Percentiles rank a stretch among this genome's conserved stretches.
Conservation (phyloP, 2,113 vertebrate species). For the Chiloscyllium plagiosum region DNA sequence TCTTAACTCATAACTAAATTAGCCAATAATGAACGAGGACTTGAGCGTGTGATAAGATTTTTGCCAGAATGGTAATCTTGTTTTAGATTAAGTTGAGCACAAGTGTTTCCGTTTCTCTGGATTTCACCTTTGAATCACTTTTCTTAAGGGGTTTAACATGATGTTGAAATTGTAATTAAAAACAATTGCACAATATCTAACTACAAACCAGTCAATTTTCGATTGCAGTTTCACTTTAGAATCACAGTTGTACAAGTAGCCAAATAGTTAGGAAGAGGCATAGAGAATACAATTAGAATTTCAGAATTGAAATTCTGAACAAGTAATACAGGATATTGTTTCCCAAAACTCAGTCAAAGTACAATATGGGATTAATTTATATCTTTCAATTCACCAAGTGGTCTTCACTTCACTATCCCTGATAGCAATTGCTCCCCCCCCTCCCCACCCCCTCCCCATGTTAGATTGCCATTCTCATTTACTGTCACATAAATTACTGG, state of each 20-base stretch:
- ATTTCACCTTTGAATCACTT: neutral
- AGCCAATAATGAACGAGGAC: neutral
- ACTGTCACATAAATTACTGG: neutral
- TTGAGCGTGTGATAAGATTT: too few species aligned
- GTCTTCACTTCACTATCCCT: neutral
- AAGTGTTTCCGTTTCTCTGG: neutral
- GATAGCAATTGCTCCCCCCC: neutral
- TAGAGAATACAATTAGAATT: neutral
- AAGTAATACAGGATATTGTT: neutral
- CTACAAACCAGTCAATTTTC: neutral
- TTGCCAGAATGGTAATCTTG: neutral
- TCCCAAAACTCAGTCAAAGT: neutral
- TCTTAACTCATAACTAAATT: neutral
- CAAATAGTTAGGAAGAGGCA: neutral
- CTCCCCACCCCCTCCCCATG: neutral
- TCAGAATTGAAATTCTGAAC: neutral
- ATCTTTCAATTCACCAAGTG: conserved; percentile 22
- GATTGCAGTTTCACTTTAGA: neutral
- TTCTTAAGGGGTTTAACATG: neutral
- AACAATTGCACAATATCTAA: neutral
- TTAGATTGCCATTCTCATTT: neutral
- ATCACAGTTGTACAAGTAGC: neutral
- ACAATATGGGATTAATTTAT: neutral
- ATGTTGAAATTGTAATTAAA: neutral
- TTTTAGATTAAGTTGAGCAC: neutral